Evolutionary conservation across 2,113 vertebrate species (phyloP), one percentile per base, ranked within the genome.

Genomic region (Epinephelus cyanopodus): DNA sequence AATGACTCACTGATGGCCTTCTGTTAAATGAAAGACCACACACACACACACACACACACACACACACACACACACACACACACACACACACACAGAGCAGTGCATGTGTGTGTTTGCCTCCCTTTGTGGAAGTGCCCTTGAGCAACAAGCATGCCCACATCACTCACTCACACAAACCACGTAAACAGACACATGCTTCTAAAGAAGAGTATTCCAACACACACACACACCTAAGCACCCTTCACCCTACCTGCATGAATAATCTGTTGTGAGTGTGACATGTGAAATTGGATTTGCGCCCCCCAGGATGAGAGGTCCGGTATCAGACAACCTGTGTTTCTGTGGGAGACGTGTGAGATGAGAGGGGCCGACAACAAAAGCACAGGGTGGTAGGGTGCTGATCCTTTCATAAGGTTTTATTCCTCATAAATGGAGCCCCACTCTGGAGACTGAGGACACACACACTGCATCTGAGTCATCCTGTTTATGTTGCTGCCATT

Each of bases 1-100:
- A 74, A 68, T 88, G 88, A 90, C 76, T 89, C 84, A 90, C 79
- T 84, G 75, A 84, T 83, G 70, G 80, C 85, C 80, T 82, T 88
- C 63, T 83, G 67, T 73, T 69, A 74, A 90, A 87, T 86, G 45
- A 90, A 90, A 91, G 79, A 29, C 74, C 63, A 73, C 70, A 75
- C 77, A 62, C 48, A 54, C 79, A 70, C 62, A 48, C 53, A 57
- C 27, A 27, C 62, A 61, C 33, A 63, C 50, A 73, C 61, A 69
- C 23, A 39, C 72, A 77, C 76, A 65, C 48, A 61, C 79, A 73
- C 62, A 53, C 53, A 57, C 27, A 33, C 61, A 61, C 33, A 62
- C 50, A 72, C 61, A 69, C 23, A 39, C 72, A 76, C 64, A 58
- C 45, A 47, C 52, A 29, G 29, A 29, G 29, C 4, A 29, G 1